Conservation (phyloP, 2,888 invertebrate species). For the Thecophora atra region DNA sequence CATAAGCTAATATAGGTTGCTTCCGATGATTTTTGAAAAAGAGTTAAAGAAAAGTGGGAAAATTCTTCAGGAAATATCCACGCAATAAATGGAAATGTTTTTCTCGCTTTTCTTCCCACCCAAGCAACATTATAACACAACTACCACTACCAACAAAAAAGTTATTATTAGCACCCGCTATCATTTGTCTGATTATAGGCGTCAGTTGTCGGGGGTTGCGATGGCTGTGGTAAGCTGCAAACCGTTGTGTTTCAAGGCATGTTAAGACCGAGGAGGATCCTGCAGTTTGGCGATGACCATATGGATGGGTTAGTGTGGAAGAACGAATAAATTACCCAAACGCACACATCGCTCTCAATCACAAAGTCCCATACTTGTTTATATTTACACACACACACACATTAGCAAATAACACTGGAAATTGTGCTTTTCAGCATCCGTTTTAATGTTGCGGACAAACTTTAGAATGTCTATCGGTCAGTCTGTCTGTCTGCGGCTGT, state of each 20-base stretch:
- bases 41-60: background rate
- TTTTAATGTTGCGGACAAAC: background rate
- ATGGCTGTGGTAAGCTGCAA: background rate
- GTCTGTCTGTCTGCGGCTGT: slow-evolving; percentile 1
- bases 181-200: too few species aligned
- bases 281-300: slow-evolving; percentile 12
- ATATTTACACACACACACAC: background rate
- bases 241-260: too few species aligned
- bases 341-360: slow-evolving; percentile 7
- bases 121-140: background rate
- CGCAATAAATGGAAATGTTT: background rate
- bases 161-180: too few species aligned
- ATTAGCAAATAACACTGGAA: background rate
- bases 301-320: slow-evolving; percentile 21
- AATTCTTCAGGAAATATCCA: background rate
- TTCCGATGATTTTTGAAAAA: too few species aligned
- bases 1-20: background rate
- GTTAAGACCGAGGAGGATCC: background rate
- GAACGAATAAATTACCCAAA: slow-evolving; percentile 37
- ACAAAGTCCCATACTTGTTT: too few species aligned
- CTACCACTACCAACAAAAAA: too few species aligned
- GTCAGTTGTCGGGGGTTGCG: background rate
- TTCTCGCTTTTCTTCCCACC: slow-evolving; percentile 1
- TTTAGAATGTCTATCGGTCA: background rate
- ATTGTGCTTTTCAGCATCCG: background rate